These are phyloP conservation scores for Gymnothorax reevesii DNA, from an alignment of 2,797 vertebrate species.

Conservation along the genomic window DNA sequence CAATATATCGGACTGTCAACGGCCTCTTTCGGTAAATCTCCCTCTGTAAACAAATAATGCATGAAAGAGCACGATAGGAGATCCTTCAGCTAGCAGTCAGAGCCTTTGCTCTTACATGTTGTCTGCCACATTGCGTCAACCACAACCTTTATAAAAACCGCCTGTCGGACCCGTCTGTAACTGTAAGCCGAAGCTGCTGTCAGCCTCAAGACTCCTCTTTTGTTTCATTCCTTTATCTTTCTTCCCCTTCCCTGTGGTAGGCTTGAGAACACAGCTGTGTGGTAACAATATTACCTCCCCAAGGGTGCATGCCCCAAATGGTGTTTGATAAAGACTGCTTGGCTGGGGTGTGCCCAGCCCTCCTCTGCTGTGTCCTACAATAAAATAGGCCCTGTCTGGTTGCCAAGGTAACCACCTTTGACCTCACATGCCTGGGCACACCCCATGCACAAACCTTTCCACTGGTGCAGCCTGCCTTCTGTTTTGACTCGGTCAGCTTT, in stretches of 20 bases:
- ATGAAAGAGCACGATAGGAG: background rate
- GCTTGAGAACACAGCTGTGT: background rate
- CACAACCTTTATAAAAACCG: background rate
- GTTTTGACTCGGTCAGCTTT: conserved; percentile 9
- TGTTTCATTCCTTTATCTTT: background rate
- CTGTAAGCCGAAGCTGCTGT: background rate
- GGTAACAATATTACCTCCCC: background rate
- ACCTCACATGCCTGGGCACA: background rate
- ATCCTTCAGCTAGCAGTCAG: background rate
- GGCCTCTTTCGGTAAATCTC: conserved; percentile 18
- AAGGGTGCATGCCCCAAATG: background rate
- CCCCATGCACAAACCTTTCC: background rate
- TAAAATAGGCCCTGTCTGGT: background rate
- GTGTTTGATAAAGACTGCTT: background rate
- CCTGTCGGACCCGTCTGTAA: background rate
- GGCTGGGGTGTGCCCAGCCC: background rate
- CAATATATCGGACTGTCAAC: conserved; percentile 22
- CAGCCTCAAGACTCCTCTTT: background rate
- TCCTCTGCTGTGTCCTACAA: background rate
- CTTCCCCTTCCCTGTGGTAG: background rate
- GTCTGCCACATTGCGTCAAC: conserved; percentile 11
- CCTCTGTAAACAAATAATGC: background rate
- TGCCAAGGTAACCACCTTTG: background rate
- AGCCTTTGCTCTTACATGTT: background rate
- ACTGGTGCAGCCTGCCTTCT: background rate